Evolutionary conservation across 2,888 invertebrate species (phyloP).

Genomic region (Nycteola revayana): DNA sequence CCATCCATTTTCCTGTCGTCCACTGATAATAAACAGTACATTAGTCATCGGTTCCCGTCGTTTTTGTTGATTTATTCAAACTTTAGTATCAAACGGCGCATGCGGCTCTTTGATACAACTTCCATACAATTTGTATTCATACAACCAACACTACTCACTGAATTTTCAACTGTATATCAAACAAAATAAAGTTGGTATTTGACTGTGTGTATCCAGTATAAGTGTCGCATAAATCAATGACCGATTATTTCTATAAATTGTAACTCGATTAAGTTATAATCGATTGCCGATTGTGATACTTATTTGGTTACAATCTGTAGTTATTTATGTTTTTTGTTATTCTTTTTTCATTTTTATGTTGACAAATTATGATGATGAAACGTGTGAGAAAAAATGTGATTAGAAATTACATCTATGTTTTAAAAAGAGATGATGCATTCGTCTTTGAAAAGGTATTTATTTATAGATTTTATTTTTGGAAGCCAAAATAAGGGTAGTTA

Average conservation of each 20-base stretch:
- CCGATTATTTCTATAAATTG: constrained; percentile 80
- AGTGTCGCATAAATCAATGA: constrained; percentile 69
- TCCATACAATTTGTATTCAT: constrained; percentile 72
- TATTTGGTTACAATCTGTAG: constrained; percentile 35
- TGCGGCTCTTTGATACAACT: constrained; percentile 68
- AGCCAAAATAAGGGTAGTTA: no score
- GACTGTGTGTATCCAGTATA: constrained; percentile 18
- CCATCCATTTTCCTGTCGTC: constrained; percentile 39
- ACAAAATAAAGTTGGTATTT: constrained; percentile 23
- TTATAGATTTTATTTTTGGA: no score
- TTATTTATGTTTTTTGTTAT: constrained; percentile 32
- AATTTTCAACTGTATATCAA: constrained; percentile 31
- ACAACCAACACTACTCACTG: constrained; percentile 27
- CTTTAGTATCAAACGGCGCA: constrained; percentile 67
- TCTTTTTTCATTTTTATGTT: constrained; percentile 25
- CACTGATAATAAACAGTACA: constrained; percentile 58
- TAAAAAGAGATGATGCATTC: no score
- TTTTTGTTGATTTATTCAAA: constrained; percentile 81
- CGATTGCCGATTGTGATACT: constrained; percentile 64
- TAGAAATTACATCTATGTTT: no score
- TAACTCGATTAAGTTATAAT: constrained; percentile 80
- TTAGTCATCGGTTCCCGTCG: constrained; percentile 77
- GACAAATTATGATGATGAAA: constrained; percentile 23
- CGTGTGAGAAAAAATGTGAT: no score
- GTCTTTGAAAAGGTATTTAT: no score